phyloP scores from a whole-genome alignment of 2,888 invertebrate species.

The Adela reaumurella region DNA sequence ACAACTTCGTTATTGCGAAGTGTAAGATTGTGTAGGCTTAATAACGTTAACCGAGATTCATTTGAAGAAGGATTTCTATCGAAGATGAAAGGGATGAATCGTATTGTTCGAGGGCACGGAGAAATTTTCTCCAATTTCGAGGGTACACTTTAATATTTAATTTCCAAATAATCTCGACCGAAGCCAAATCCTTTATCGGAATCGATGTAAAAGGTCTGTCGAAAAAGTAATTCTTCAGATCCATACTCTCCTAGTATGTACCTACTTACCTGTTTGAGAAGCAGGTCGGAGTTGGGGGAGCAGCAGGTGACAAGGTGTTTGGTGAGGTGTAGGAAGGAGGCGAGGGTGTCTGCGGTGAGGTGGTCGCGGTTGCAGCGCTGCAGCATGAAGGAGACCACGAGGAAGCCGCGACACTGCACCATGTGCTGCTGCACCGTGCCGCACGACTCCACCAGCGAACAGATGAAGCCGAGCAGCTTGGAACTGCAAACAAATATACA shows the following conservation, averaged over 20 bases:
- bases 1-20: no score
- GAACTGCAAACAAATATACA: conserved; percentile 59
- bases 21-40: no score
- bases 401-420: conserved; percentile 97
- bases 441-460: conserved; percentile 94
- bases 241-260: neutral
- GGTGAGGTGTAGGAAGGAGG: conserved; percentile 86
- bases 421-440: conserved; percentile 98
- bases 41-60: no score
- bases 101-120: no score
- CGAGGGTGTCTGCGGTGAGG: conserved; percentile 88
- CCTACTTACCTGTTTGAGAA: conserved; percentile 81
- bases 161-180: no score
- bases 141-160: no score
- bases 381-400: conserved; percentile 96
- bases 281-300: conserved; percentile 86
- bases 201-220: no score
- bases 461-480: conserved; percentile 94
- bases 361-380: conserved; percentile 92
- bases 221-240: neutral
- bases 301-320: conserved; percentile 92
- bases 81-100: no score
- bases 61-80: no score
- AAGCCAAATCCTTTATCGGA: no score
- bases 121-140: no score